These are phyloP conservation scores for Craterocephalus amniculus DNA, from an alignment of 2,797 vertebrate genomes.

Conservation along the genomic window DNA sequence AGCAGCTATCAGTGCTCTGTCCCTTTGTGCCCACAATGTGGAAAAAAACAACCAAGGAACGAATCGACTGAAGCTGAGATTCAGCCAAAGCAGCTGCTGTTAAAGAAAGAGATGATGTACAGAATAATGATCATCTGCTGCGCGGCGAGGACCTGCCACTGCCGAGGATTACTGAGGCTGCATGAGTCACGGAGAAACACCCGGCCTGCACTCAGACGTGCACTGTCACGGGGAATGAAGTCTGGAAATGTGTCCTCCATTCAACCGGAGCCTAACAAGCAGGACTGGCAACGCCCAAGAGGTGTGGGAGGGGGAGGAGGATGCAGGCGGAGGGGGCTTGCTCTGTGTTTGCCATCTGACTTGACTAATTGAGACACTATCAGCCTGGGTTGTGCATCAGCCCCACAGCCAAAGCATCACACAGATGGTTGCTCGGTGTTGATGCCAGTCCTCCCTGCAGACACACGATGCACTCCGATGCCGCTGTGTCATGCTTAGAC, in stretches of 20 bases:
- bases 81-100: constrained; percentile 28
- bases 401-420: constrained; percentile 38
- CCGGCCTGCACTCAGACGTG: constrained; percentile 28
- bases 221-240: constrained; percentile 15
- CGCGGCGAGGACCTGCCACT: constrained; percentile 31
- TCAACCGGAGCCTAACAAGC: constrained; percentile 40
- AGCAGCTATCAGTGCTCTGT: no score
- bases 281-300: constrained; percentile 28
- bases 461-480: constrained; percentile 36
- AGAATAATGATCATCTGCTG: constrained; percentile 43
- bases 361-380: constrained; percentile 43
- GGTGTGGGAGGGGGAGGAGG: not conserved
- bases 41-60: not conserved
- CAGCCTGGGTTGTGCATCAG: constrained; percentile 26
- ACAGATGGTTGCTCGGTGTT: constrained; percentile 54
- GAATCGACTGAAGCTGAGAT: constrained; percentile 13
- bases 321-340: not conserved
- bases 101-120: constrained; percentile 31
- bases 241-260: constrained; percentile 43
- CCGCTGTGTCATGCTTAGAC: constrained; percentile 19
- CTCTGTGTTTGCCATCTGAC: constrained; percentile 19
- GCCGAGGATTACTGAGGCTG: constrained; percentile 29
- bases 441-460: constrained; percentile 63
- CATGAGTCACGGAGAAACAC: constrained; percentile 66
- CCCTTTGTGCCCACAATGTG: no score